Evolutionary conservation across 2,888 invertebrate species (phyloP).

Genomic region (Apamea monoglypha): DNA sequence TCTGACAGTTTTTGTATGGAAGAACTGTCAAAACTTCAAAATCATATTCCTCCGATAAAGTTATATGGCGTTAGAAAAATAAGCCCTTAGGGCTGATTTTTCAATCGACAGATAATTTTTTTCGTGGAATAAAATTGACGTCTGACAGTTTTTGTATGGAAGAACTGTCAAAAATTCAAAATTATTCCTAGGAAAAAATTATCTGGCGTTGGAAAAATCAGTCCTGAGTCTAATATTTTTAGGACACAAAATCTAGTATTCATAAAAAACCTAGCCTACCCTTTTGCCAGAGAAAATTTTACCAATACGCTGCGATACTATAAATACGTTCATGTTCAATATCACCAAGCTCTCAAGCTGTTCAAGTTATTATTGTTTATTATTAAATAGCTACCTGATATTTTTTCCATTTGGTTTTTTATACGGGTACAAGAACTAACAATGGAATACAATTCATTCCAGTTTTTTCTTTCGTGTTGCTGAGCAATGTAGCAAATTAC

Average conservation of each 20-base stretch:
- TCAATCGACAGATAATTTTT: too few relatives aligned
- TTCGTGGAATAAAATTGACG: too few relatives aligned
- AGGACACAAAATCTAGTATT: neutral
- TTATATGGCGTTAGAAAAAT: too few relatives aligned
- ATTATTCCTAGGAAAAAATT: too few relatives aligned
- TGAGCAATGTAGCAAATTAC: neutral
- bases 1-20: too few relatives aligned
- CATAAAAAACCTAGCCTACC: neutral
- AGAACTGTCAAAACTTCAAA: too few relatives aligned
- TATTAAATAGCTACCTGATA: neutral
- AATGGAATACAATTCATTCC: neutral
- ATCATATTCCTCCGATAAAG: too few relatives aligned
- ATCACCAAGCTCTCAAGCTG: neutral
- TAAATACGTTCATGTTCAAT: slow-evolving; percentile 6
- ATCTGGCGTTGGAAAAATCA: too few relatives aligned
- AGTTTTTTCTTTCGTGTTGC: neutral
- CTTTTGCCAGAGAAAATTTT: neutral
- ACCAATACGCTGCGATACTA: neutral
- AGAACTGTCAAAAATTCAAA: too few relatives aligned
- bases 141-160: too few relatives aligned
- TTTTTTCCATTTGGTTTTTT: slow-evolving; percentile 9
- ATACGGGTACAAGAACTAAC: neutral
- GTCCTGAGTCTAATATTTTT: neutral
- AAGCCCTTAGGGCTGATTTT: too few relatives aligned
- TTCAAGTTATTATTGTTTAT: neutral